Conservation (phyloP, 2,888 invertebrate species). For the Bugulina stolonifera region DNA sequence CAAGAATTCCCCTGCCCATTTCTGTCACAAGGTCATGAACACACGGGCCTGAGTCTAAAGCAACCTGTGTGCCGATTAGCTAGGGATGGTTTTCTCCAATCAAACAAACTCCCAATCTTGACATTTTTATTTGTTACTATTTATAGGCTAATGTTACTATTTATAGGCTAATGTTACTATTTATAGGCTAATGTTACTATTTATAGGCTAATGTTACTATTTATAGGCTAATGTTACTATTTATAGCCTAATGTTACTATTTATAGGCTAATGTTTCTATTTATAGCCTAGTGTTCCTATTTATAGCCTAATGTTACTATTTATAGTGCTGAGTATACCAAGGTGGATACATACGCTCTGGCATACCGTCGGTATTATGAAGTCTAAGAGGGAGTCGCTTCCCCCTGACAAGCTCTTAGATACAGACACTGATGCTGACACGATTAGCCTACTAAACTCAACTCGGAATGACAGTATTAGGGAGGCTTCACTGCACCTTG, state of each 20-base stretch:
- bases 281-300: neutral
- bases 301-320: too few relatives aligned
- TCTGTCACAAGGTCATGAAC: too few relatives aligned
- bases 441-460: neutral
- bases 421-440: neutral
- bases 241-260: neutral
- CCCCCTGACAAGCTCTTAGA: neutral
- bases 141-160: too few relatives aligned
- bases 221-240: neutral
- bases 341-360: conserved; percentile 28
- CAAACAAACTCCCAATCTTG: too few relatives aligned
- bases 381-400: neutral
- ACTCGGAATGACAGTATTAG: neutral
- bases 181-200: neutral
- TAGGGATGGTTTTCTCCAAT: too few relatives aligned
- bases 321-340: neutral
- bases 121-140: too few relatives aligned
- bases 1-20: too few relatives aligned
- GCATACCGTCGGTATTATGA: conserved; percentile 2
- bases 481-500: conserved; percentile 66
- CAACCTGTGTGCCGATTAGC: too few relatives aligned
- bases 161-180: neutral
- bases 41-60: too few relatives aligned
- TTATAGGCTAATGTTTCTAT: neutral
- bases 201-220: neutral